Evolutionary conservation across 2,888 invertebrate species (phyloP), one percentile per base, ranked within the genome.

Genomic region (Stenodema calcarata): DNA sequence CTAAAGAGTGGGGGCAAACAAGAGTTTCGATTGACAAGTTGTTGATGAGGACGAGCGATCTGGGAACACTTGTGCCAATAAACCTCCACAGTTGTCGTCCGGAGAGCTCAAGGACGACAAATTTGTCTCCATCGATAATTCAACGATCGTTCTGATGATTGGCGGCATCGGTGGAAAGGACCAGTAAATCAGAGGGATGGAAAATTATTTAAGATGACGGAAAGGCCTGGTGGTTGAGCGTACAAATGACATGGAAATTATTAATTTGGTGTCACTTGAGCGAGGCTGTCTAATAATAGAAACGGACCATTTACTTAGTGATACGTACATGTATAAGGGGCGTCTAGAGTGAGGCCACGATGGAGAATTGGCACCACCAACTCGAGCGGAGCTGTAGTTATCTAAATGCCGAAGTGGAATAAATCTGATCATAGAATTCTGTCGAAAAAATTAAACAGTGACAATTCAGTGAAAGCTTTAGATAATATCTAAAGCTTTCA

Each of bases 111-210:
- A 73, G 73, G 73, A 73, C 73, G 73, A 30, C 73, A 16, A 73
- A 73, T 73, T 73, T 73, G 18, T 14, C 41, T 73, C 73, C 16
- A 73, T 73, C 73, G 73, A 73, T 73, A 73, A 73, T 73, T 73
- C 41, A 73, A 73, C 73, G 16, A 62, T 62, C 73, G 30, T 35
- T 6, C 18, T 35, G 73, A 73, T 73, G 73, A 73, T 73, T 73
- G 73, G 41, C 41, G 73, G 16, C 73, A 23, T 62, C 62, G 62
- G 12, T 6, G 62, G 50, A 16, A n/a, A n/a, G n/a, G n/a, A 23
- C 62, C 62, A 62, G 62, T 62, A 62, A 62, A 62, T 62, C 62
- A 62, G 23, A 23, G n/a, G n/a, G 62, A 23, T 27, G 18, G 4
- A 35, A 73, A 30, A 30, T 73, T 73, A 73, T 73, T 73, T 73